Evolutionary conservation across 2,113 vertebrate species (phyloP).

Genomic region (Tretioscincus oriximinensis): DNA sequence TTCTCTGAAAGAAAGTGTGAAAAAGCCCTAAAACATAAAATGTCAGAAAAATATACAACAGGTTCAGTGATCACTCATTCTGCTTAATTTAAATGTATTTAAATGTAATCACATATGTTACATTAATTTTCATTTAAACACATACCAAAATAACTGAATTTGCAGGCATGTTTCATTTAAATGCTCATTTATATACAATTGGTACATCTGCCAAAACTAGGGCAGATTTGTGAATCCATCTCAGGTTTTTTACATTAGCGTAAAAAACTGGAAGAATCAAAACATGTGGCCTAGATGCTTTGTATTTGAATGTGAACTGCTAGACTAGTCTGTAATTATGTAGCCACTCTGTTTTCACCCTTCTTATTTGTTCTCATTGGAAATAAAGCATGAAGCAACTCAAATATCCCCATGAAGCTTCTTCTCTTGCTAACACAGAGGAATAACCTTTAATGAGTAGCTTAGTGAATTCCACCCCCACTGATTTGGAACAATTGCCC

Average conservation of each 20-base stretch:
- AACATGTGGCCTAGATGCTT: background rate
- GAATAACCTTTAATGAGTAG: slow-evolving; percentile 10
- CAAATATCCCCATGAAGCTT: background rate
- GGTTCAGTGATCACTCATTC: background rate
- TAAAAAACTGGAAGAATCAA: background rate
- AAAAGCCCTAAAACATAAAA: too few species aligned
- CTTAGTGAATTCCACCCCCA: slow-evolving; percentile 2
- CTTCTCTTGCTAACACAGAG: background rate
- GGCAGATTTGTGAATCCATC: background rate
- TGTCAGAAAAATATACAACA: background rate
- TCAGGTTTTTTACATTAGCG: background rate
- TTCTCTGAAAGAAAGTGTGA: too few species aligned
- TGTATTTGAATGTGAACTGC: background rate
- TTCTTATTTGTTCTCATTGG: background rate
- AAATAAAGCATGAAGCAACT: background rate
- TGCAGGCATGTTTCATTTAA: background rate
- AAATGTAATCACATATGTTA: background rate
- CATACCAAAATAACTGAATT: too few species aligned
- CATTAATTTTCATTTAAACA: too few species aligned
- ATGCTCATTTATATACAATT: background rate
- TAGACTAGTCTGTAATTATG: background rate
- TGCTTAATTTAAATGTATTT: background rate
- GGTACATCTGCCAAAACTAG: background rate
- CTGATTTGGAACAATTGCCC: background rate
- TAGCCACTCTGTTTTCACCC: background rate